phyloP scores from a whole-genome alignment of 2,113 vertebrate genomes.

The Hiodon tergisus region DNA sequence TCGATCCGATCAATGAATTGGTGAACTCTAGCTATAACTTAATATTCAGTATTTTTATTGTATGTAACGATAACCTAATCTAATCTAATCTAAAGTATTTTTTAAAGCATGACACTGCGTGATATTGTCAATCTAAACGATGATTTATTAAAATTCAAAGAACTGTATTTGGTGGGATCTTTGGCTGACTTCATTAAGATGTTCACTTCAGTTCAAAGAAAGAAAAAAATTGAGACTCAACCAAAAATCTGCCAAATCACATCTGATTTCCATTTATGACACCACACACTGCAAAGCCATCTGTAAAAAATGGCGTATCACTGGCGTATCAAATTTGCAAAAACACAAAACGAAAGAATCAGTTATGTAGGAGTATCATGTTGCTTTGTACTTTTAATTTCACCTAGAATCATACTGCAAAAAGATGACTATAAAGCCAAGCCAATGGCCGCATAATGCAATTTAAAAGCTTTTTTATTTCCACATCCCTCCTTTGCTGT shows the following conservation, averaged over 20 bases:
- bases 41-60: neutral
- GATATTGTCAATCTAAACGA: neutral
- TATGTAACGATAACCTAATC: neutral
- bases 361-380: neutral
- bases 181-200: constrained; percentile 2
- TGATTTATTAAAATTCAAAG: too few species aligned
- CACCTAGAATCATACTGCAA: too few species aligned
- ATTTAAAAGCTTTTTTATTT: too few species aligned
- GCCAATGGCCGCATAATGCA: too few species aligned
- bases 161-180: neutral
- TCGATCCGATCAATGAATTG: too few species aligned
- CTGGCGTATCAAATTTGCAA: neutral
- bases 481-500: too few species aligned
- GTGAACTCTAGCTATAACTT: neutral
- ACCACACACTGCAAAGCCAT: neutral
- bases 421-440: too few species aligned
- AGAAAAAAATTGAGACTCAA: neutral
- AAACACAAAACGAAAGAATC: neutral
- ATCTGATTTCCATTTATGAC: neutral
- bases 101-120: neutral
- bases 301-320: neutral
- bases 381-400: too few species aligned
- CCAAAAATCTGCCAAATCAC: constrained; percentile 2
- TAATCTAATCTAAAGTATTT: too few species aligned
- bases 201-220: constrained; percentile 2